Base-by-base conservation (phyloP, 2,888 invertebrate genomes). In the Stenoptilia bipunctidactyla region DNA sequence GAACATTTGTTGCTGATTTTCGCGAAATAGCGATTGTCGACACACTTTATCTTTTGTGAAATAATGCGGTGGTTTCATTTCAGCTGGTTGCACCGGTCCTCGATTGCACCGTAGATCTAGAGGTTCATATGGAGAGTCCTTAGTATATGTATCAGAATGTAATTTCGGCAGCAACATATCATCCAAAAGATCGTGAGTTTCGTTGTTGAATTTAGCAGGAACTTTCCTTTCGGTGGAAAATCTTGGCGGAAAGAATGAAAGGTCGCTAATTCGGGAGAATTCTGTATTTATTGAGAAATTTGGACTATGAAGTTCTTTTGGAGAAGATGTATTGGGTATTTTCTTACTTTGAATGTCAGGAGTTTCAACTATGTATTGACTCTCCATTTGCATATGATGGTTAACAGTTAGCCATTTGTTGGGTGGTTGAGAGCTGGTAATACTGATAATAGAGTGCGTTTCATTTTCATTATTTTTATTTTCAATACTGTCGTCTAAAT, bases 111-210 rank as follows among this genome's bases (percentile, higher is more conserved):
- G 30, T n/a, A 30, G 30, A 13, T 34, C 34, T 13, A 34, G 9
- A 42, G 59, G 50, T 9, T 80, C 72, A 12, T 61, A 44, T n/a
- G 64, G 61, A 1, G 84, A 84, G 30, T 85, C 85, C 56, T 86
- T 86, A 4, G 83, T 82, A 45, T 72, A 87, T 1, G 86, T 87
- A 48, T 86, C 85, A 1, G 80, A 76, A 53, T 74, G 77, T 8
- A 76, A 48, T 60, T 74, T 82, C 14, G 45, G 36, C 43, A 30
- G 4, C 6, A 59, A 56, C 1, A 61, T 53, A 14, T 75, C 70
- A 36, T 76, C 73, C 35, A 66, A 53, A 13, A 75, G 45, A 39
- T 76, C 74, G 37, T 76, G 68, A 4, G 68, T 68, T 36, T 79
- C 76, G 41, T 71, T 68, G 48, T 64, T 65, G 1, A 63, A 37